Evolutionary conservation across 2,797 vertebrate genomes (phyloP).

Genomic region (Dromococcyx pavoninus): DNA sequence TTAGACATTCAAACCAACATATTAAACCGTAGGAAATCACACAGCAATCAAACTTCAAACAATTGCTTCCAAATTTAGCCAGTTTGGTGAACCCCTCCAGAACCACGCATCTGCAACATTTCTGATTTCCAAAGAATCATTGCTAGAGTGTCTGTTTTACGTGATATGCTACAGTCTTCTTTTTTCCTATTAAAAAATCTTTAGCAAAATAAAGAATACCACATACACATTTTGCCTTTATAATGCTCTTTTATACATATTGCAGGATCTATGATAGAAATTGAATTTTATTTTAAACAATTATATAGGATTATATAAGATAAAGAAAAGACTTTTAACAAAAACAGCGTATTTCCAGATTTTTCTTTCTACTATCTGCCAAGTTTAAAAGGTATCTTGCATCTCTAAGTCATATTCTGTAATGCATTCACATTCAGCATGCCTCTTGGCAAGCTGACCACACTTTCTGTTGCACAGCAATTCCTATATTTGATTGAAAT

Average conservation of each 20-base stretch:
- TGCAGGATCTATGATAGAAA: neutral
- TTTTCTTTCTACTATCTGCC: neutral
- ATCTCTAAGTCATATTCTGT: neutral
- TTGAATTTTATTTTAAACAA: accelerated
- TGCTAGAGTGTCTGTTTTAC: neutral
- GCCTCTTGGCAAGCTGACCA: neutral
- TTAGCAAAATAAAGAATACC: neutral
- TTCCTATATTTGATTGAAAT: neutral
- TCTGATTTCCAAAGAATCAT: neutral
- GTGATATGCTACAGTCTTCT: neutral
- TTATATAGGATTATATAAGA: neutral
- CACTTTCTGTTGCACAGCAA: neutral
- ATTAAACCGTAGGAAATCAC: neutral
- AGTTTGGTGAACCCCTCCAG: neutral
- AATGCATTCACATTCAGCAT: neutral
- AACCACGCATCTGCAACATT: neutral
- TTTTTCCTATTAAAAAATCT: neutral
- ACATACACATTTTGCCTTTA: neutral
- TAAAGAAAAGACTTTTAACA: neutral
- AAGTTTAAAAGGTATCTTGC: neutral
- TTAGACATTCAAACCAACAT: conserved; percentile 5
- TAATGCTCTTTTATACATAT: neutral
- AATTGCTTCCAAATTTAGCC: too few species aligned
- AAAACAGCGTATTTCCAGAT: neutral
- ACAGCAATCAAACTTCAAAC: neutral